Evolutionary conservation across 2,113 vertebrate species (phyloP), one percentile per base, ranked within the genome.

Genomic region (rabbit (Oryctolagus cuniculus)): DNA sequence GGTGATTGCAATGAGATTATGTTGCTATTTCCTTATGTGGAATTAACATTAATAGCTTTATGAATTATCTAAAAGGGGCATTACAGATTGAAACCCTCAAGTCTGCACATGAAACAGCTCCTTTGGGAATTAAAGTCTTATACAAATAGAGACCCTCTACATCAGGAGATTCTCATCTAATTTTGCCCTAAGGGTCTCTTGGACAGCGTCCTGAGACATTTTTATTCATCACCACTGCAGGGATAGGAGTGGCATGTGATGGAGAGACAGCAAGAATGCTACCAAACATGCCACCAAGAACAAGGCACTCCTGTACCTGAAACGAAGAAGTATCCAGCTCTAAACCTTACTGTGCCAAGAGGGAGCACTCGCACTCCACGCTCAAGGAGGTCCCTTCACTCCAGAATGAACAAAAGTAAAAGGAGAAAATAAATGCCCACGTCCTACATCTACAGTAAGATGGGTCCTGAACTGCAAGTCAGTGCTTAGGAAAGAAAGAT

Each of bases 1-100:
- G 29, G 70, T 55, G 58, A 93, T 86, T 94, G 69, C 92, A 94
- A 73, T 64, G 81, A 96, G 51, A 78, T 69, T 84, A 55, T 74
- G 19, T 66, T 88, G 27, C 69, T 89, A 75, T 93, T 78, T 75
- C 36, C 61, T 96, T 93, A n/a, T 4, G 83, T 88, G 13, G 63
- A 92, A 92, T 67, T 90, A 90, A 72, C 34, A 75, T 67, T 75
- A 78, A 77, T 77, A 87, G 55, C 24, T 77, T 90, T 90, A 53
- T 89, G 34, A 92, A 63, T 83, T 91, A 93, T 79, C 29, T 31
- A 70, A 36, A 81, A 72, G 77, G n/a, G 58, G 4, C 21, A 84
- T 67, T 87, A 79, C 44, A 80, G 49, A 93, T 34, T 74, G n/a
- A 82, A 72, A 84, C 27, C 51, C n/a, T 87, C 29, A 77, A 77